These are phyloP conservation scores for Eulemur rubriventer DNA, from an alignment of 2,797 vertebrate species.

Conservation along the genomic window DNA sequence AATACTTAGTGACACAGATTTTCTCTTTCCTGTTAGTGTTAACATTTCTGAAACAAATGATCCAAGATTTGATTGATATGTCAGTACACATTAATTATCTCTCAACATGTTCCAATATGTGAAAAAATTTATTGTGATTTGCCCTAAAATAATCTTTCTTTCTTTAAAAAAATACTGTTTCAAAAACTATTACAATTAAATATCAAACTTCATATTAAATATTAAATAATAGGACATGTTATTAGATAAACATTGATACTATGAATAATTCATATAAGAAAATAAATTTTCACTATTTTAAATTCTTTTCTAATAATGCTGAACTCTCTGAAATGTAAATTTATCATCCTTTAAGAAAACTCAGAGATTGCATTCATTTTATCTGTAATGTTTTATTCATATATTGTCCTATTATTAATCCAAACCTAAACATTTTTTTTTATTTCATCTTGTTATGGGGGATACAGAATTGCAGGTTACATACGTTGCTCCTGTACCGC, in stretches of 20 bases:
- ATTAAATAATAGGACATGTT: background rate
- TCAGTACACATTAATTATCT: background rate
- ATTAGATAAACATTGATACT: background rate
- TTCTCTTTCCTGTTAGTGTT: conserved; percentile 55
- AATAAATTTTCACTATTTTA: conserved; percentile 4
- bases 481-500: no score
- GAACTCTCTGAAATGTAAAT: background rate
- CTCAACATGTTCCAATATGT: background rate
- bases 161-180: background rate
- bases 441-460: no score
- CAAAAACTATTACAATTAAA: conserved; percentile 26
- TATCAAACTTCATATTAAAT: background rate
- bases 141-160: background rate
- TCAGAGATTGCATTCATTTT: conserved; percentile 2
- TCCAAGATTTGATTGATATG: conserved; percentile 16
- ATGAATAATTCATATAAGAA: conserved; percentile 16
- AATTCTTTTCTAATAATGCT: background rate
- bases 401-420: background rate
- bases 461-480: no score
- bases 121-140: conserved; percentile 24
- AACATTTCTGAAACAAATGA: conserved; percentile 73
- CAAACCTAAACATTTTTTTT: no score
- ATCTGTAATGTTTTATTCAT: background rate
- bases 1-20: conserved; percentile 22
- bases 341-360: conserved; percentile 1